Evolutionary conservation across 2,797 vertebrate genomes (phyloP).

Genomic region (Chloroceryle inda): DNA sequence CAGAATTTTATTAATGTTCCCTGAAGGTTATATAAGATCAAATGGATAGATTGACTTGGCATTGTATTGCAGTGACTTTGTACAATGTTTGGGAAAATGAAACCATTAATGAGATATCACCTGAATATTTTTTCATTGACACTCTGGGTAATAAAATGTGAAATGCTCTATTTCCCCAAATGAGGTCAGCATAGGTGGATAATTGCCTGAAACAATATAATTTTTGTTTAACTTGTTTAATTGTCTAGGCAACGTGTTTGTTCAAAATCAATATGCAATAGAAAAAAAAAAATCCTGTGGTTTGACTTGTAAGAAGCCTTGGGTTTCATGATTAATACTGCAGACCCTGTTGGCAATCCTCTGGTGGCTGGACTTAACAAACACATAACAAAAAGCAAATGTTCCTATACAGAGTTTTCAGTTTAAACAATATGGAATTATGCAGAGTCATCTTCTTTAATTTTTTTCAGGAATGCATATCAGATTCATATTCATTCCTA

Average conservation of each 20-base stretch:
- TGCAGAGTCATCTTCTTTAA: not conserved
- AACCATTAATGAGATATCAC: constrained; percentile 58
- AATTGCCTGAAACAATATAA: constrained; percentile 34
- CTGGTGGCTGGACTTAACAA: not conserved
- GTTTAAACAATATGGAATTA: not conserved
- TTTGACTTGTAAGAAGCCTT: not conserved
- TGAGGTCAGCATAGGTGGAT: constrained; percentile 26
- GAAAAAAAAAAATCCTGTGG: not conserved
- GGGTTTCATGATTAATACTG: not conserved
- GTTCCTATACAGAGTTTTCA: not conserved
- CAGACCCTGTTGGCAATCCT: not conserved
- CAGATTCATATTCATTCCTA: not conserved
- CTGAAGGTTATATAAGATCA: constrained; percentile 66
- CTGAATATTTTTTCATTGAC: constrained; percentile 57
- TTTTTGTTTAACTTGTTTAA: constrained; percentile 64
- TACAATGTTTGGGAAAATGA: constrained; percentile 64
- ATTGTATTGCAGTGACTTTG: constrained; percentile 56
- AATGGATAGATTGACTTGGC: constrained; percentile 45
- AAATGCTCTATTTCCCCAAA: constrained; percentile 60
- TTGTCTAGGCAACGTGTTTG: constrained; percentile 24
- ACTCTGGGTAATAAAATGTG: constrained; percentile 33
- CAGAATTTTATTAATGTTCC: constrained; percentile 63
- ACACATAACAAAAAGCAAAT: not conserved
- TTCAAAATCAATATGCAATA: constrained; percentile 13
- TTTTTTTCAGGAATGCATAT: not conserved